A percentile compares a stretch with the other conserved stretches of the same genome.
Evolutionary conservation across 2,797 vertebrate genomes (phyloP).

Genomic region (Pipistrellus kuhlii): DNA sequence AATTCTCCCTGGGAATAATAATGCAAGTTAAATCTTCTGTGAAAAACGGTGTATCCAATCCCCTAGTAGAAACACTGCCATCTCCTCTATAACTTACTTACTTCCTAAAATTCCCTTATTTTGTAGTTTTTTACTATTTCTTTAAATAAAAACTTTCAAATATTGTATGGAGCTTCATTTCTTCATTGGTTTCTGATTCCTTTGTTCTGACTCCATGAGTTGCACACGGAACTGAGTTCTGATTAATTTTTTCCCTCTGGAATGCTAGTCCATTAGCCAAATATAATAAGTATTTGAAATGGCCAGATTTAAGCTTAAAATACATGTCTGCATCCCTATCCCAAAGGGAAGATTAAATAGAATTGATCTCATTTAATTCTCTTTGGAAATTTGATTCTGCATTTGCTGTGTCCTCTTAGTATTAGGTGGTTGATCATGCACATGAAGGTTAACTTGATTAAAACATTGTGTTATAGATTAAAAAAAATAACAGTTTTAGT

Average conservation of each 20-base stretch:
- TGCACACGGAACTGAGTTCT: slow-evolving; percentile 40
- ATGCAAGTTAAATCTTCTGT: slow-evolving; percentile 23
- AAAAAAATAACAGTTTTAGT: background rate
- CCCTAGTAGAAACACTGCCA: background rate
- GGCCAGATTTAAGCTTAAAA: slow-evolving; percentile 34
- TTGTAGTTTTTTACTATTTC: slow-evolving; percentile 45
- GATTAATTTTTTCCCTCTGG: slow-evolving; percentile 67
- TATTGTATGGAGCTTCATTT: slow-evolving; percentile 34
- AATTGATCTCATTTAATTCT: background rate
- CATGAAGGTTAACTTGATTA: background rate
- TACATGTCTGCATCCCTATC: background rate
- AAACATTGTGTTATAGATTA: background rate
- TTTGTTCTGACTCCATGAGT: slow-evolving; percentile 67
- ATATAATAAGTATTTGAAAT: slow-evolving; percentile 26
- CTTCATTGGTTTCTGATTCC: slow-evolving; percentile 46
- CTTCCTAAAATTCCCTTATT: slow-evolving; percentile 47
- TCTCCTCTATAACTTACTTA: slow-evolving; percentile 38
- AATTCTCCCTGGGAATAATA: background rate
- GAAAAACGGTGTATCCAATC: slow-evolving; percentile 19
- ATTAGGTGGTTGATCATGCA: background rate
- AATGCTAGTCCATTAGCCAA: slow-evolving; percentile 51
- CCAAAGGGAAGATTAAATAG: slow-evolving; percentile 33
- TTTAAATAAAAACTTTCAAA: slow-evolving; percentile 57
- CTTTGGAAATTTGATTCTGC: background rate
- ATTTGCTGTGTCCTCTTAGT: background rate